phyloP scores from a whole-genome alignment of 2,888 invertebrate genomes.

The Ophion ellenae region DNA sequence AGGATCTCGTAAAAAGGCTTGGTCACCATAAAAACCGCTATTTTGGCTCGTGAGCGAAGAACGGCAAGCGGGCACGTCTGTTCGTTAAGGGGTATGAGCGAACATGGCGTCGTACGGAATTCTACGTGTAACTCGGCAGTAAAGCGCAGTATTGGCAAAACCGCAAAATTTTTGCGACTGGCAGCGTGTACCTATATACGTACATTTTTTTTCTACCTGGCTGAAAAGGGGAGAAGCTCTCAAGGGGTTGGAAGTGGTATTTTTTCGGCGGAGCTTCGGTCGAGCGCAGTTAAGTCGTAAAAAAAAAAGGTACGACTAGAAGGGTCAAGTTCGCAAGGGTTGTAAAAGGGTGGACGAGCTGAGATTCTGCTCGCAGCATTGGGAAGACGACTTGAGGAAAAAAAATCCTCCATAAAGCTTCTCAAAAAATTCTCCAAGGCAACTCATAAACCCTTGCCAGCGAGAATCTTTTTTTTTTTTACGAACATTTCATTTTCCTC shows the following conservation, averaged over 20 bases:
- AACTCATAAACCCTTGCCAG: conserved; percentile 79
- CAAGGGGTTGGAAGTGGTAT: conserved; percentile 72
- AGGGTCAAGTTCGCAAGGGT: conserved; percentile 80
- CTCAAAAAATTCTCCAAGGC: conserved; percentile 67
- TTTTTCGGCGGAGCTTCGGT: conserved; percentile 61
- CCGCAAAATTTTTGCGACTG: conserved; percentile 75
- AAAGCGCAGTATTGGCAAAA: conserved; percentile 72
- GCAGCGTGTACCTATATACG: conserved; percentile 65
- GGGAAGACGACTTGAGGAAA: conserved; percentile 52
- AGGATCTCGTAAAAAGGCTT: conserved; percentile 73
- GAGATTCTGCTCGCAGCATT: conserved; percentile 46
- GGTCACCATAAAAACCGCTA: conserved; percentile 79
- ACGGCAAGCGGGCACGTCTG: conserved; percentile 28
- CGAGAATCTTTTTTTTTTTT: conserved; percentile 30
- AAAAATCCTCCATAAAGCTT: conserved; percentile 71
- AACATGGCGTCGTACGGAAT: conserved; percentile 33
- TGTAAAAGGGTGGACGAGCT: conserved; percentile 80
- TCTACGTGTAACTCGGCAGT: conserved; percentile 65
- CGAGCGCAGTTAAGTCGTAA: conserved; percentile 77
- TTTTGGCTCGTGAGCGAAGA: conserved; percentile 75
- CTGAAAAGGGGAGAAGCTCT: conserved; percentile 55
- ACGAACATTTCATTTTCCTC: conserved; percentile 62
- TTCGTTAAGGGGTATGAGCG: conserved; percentile 48
- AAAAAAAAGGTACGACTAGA: conserved; percentile 75
- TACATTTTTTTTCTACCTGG: conserved; percentile 69